Conservation (phyloP, 2,797 vertebrate species). For the Echeneis naucrates region DNA sequence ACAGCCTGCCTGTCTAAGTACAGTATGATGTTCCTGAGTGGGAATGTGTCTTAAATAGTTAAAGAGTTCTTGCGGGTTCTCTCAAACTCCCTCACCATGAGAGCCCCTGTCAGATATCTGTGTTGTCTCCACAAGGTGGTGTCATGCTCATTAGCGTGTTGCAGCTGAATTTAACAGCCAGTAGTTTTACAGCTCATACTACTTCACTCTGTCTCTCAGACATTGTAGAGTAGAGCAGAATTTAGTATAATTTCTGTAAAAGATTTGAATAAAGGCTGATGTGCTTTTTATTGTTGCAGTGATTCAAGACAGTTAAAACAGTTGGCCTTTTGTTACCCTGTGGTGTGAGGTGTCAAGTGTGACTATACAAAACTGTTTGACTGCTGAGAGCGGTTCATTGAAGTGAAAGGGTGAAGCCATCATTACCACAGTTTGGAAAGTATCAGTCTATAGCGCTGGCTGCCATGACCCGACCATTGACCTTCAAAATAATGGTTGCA, state of each 20-base stretch:
- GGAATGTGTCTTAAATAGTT: constrained; percentile 5
- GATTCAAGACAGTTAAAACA: constrained; percentile 9
- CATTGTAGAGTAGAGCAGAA: not conserved
- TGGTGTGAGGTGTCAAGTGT: constrained; percentile 21
- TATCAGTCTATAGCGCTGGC: constrained; percentile 29
- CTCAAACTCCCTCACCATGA: constrained; percentile 14
- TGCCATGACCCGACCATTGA: constrained; percentile 62
- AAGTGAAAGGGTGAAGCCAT: constrained; percentile 52
- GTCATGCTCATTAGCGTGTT: constrained; percentile 79
- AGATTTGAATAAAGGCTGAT: not conserved
- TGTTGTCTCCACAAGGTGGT: constrained; percentile 84
- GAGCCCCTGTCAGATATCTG: constrained; percentile 50
- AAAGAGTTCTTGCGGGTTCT: constrained; percentile 7
- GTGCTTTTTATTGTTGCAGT: constrained; percentile 5
- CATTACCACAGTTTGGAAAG: constrained; percentile 60
- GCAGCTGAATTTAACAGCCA: constrained; percentile 47
- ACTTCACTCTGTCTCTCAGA: not conserved
- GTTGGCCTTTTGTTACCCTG: constrained; percentile 22
- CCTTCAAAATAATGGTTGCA: constrained; percentile 68
- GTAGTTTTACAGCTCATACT: not conserved
- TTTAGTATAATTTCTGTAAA: not conserved
- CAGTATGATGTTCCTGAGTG: constrained; percentile 25
- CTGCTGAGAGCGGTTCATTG: constrained; percentile 40
- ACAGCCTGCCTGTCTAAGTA: constrained; percentile 23
- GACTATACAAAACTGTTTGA: constrained; percentile 28